These are phyloP conservation scores for Meiosimyza platycephala DNA, from an alignment of 2,888 invertebrate species.

Conservation along the genomic window DNA sequence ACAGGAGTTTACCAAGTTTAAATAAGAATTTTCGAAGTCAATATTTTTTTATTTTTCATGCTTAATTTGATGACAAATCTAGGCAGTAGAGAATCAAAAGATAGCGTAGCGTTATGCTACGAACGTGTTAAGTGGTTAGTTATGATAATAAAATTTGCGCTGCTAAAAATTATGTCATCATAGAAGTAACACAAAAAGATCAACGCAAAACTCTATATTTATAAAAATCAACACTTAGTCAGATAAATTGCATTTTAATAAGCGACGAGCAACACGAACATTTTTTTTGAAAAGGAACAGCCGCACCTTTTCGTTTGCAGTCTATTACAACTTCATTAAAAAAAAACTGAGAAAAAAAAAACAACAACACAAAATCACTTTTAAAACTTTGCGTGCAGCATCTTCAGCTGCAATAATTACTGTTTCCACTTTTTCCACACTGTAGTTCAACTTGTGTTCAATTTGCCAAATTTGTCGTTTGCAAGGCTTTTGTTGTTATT, in stretches of 20 bases:
- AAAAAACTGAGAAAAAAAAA: not conserved
- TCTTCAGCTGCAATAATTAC: not conserved
- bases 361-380: not conserved
- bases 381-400: constrained; percentile 13
- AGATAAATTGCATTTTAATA: constrained; percentile 42
- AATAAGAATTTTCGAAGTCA: not conserved
- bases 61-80: too few relatives aligned
- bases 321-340: constrained; percentile 12
- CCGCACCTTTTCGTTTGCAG: constrained; percentile 2
- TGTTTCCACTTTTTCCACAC: constrained; percentile 3
- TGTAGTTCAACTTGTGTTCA: constrained; percentile 9
- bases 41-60: not conserved
- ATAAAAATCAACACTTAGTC: not conserved
- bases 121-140: not conserved
- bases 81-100: not conserved
- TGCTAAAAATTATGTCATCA: constrained; percentile 41
- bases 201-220: not conserved
- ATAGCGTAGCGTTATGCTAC: constrained; percentile 8
- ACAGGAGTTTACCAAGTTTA: not conserved
- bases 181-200: constrained; percentile 2
- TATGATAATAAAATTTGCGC: too few relatives aligned
- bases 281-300: not conserved
- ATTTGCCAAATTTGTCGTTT: constrained; percentile 42
- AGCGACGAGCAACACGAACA: constrained; percentile 23
- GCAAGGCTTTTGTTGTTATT: constrained; percentile 37